Conservation (phyloP, 2,797 vertebrate species). For the Monodelphis domestica region DNA sequence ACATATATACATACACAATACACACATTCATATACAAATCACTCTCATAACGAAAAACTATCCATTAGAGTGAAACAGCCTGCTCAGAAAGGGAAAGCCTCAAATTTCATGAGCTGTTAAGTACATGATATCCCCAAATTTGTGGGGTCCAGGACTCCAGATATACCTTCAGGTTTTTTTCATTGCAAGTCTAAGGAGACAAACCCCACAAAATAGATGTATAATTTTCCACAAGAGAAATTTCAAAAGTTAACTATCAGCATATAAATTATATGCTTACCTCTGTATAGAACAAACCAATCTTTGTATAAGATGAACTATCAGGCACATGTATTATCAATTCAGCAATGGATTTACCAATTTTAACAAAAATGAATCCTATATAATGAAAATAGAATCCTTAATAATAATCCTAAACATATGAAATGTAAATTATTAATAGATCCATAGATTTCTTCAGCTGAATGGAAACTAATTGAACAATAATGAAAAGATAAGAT, state of each 20-base stretch:
- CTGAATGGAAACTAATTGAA: not conserved
- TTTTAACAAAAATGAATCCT: not conserved
- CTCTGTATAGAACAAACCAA: not conserved
- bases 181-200: not conserved
- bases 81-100: not conserved
- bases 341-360: not conserved
- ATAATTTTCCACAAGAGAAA: not conserved
- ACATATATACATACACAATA: not conserved
- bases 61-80: not conserved
- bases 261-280: not conserved
- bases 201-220: not conserved
- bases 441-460: not conserved
- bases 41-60: not conserved
- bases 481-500: not conserved
- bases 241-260: not conserved
- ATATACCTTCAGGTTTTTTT: no score
- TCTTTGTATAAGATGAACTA: not conserved
- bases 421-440: not conserved
- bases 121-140: not conserved
- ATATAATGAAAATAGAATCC: not conserved
- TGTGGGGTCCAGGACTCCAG: not conserved
- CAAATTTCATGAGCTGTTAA: not conserved
- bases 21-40: not conserved
- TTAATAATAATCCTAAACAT: not conserved
- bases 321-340: not conserved